phyloP scores from a whole-genome alignment of 1,140 invertebrate species.

The Chionoecetes opilio region DNA sequence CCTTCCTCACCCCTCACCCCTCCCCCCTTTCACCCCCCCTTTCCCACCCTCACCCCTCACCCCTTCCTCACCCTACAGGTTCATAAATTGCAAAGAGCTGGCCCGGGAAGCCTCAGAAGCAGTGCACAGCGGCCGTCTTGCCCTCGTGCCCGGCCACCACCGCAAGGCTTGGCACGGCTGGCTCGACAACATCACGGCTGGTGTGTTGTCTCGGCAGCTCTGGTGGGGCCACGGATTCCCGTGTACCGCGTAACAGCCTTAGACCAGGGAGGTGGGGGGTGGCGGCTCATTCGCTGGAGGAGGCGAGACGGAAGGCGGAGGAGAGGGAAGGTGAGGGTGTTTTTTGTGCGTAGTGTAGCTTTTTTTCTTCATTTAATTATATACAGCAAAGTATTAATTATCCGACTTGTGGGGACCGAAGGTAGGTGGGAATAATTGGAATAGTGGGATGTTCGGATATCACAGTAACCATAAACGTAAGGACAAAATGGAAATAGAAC shows the following conservation, averaged over 20 bases:
- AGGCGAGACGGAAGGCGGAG: conserved; percentile 70
- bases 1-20: too few species aligned
- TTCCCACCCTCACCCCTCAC: too few species aligned
- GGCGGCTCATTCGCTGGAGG: conserved; percentile 63
- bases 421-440: too few species aligned
- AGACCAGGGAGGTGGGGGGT: conserved; percentile 58
- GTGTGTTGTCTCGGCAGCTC: conserved; percentile 98
- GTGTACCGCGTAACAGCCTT: conserved; percentile 90
- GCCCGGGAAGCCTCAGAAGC: conserved; percentile 87
- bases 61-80: too few species aligned
- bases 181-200: conserved; percentile 85
- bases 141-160: conserved; percentile 91
- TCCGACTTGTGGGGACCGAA: too few species aligned
- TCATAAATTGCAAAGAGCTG: conserved; percentile 86
- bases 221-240: conserved; percentile 99
- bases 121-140: conserved; percentile 86
- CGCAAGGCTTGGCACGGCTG: conserved; percentile 92
- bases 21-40: too few species aligned
- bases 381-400: too few species aligned
- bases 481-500: too few species aligned
- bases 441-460: too few species aligned
- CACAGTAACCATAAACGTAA: too few species aligned
- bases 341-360: too few species aligned
- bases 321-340: conserved; percentile 55
- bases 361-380: too few species aligned